Percentiles rank a stretch among this genome's conserved stretches.
These are phyloP conservation scores for Enteromius paludinosus DNA, from an alignment of 2,797 vertebrate species.

Conservation along the genomic window DNA sequence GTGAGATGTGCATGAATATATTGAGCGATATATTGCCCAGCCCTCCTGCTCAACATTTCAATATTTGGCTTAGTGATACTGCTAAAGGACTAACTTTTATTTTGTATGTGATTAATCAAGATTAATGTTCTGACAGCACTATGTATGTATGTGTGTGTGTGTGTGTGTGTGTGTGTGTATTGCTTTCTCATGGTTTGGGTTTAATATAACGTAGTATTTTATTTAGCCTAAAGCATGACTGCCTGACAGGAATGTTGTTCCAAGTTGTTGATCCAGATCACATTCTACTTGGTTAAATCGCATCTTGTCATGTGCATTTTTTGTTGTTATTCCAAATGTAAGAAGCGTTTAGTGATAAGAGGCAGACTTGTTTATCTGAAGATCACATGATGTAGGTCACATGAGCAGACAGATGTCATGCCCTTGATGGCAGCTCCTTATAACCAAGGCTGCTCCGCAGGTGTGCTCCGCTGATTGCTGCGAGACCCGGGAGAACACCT, in stretches of 20 bases:
- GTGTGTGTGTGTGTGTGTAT: too few species aligned
- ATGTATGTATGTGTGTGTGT: too few species aligned
- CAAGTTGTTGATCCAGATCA: background rate
- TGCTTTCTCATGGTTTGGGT: background rate
- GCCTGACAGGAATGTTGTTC: background rate
- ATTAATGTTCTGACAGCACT: too few species aligned
- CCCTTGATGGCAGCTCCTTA: background rate
- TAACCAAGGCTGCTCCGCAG: constrained; percentile 18
- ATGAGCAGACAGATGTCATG: background rate
- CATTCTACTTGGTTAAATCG: background rate
- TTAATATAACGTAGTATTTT: background rate
- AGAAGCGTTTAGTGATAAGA: background rate
- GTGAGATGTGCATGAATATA: too few species aligned
- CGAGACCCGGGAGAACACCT: background rate
- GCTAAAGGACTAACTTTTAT: too few species aligned
- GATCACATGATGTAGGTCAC: constrained; percentile 13
- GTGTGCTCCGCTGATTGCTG: constrained; percentile 22
- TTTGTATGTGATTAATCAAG: too few species aligned
- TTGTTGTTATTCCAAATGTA: constrained; percentile 4
- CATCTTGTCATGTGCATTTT: background rate
- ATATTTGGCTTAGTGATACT: too few species aligned
- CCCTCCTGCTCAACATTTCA: too few species aligned
- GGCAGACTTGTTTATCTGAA: background rate
- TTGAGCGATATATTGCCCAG: too few species aligned
- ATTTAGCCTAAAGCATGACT: background rate